Conservation (phyloP, 2,113 vertebrate genomes). For the Rhinogobius similis region DNA sequence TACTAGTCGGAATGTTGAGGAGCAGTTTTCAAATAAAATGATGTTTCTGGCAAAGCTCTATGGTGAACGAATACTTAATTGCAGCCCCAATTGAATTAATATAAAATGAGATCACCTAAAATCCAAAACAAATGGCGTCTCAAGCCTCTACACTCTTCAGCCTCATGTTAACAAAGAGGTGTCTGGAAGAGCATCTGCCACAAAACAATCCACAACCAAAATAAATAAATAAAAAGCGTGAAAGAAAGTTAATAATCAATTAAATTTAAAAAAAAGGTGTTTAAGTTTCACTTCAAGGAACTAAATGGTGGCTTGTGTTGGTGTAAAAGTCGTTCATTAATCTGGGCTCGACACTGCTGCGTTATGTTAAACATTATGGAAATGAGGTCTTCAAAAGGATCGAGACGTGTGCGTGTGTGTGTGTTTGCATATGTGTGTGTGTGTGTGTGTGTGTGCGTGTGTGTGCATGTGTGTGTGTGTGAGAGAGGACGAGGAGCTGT, state of each 20-base stretch:
- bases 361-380: slow-evolving; percentile 15
- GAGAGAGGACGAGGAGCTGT: slow-evolving; percentile 68
- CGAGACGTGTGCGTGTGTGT: slow-evolving; percentile 19
- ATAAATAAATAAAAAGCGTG: not conserved
- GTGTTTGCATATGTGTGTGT: slow-evolving; percentile 41
- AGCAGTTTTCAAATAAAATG: too few relatives aligned
- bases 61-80: too few relatives aligned
- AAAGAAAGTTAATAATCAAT: not conserved
- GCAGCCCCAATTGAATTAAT: too few relatives aligned
- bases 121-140: too few relatives aligned
- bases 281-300: not conserved
- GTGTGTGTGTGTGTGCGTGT: slow-evolving; percentile 3
- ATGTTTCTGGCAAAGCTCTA: too few relatives aligned
- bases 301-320: not conserved
- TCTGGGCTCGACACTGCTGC: slow-evolving; percentile 7
- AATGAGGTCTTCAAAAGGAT: slow-evolving; percentile 22
- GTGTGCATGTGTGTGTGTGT: slow-evolving; percentile 42
- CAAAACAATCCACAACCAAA: not conserved
- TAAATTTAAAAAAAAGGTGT: not conserved
- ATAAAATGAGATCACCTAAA: too few relatives aligned
- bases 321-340: slow-evolving; percentile 6
- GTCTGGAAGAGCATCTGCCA: not conserved
- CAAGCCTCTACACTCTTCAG: too few relatives aligned
- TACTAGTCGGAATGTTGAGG: too few relatives aligned
- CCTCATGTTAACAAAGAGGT: too few relatives aligned